Evolutionary conservation across 2,888 invertebrate genomes (phyloP), one percentile per base, ranked within the genome.

Genomic region (Patella ulyssiponensis): DNA sequence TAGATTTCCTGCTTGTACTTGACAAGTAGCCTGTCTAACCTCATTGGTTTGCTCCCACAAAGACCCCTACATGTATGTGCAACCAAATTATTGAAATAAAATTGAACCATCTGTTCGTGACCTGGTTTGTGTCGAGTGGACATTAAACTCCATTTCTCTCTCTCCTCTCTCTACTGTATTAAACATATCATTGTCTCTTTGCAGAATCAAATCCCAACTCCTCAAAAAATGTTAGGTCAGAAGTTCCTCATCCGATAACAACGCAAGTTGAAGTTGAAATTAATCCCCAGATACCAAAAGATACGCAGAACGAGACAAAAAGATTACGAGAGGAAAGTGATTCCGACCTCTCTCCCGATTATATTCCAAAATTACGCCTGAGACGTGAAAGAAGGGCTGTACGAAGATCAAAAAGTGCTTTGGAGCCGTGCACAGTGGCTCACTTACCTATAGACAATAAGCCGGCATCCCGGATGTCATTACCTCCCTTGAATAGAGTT

Each of bases 381-480:
- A 81, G 80, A 33, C 82, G 74, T 54, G 86, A 80, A 15, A 79
- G 87, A 9, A 86, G 84, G 79, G 86, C 88, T 44, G 87, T 88
- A 11, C 77, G 89, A 27, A 82, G 90, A 73, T 84, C 88, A 44
- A 85, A 86, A 78, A 90, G 90, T 84, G 86, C 89, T 58, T 69
- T 88, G 73, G 88, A 88, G 77, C 77, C 79, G 75, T 71, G 73
- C 53, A 75, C 56, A 69, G 69, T 72, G 69, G 69, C 33, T 71
- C 71, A 33, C 44, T 71, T 71, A 44, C 73, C 52, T 12, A 15
- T 56, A 44, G 77, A 77, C n/a, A 44, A 15, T 11, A 72, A 77
- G 23, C 12, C 73, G 5, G 72, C 69, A 3, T 54, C 56, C 3
- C 77, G 73, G 14, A 77, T 77, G 77, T 77, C 77, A 3, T 69